Base-by-base conservation (phyloP, 1,140 invertebrate species). In the Drosophila novamexicana region DNA sequence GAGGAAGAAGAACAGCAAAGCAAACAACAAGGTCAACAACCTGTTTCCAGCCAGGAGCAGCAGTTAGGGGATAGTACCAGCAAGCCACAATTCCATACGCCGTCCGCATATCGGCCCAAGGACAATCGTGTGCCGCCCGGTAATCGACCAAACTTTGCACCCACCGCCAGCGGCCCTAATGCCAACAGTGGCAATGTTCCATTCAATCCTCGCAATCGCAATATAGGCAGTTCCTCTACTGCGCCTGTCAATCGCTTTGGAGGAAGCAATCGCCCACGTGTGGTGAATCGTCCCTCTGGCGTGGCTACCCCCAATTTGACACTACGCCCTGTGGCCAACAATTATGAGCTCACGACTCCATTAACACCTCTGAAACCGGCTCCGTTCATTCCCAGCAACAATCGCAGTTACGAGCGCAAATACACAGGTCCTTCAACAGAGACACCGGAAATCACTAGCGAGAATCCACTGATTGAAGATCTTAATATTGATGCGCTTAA, bases 401-500 rank as follows among this genome's bases (percentile, higher is more conserved):
- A 90, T 9, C 80, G 89, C 16, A 85, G 75, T 10, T 93, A 92
- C 52, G 88, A 92, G 56, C 72, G 92, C 5, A 93, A 93, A 53
- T 93, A 91, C 52, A 68, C 72, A 4, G 81, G 86, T 3, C 91
- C 82, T 0, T 85, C 91, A 22, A 91, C 91, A 1, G 88, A 90
- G 50, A 54, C 79, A 8, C 12, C 75, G 0, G 81, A 90, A 32
- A 42, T 34, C 8, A 66, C 61, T 53, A 77, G 72, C 22, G 90
- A 91, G 40, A 92, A 92, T 39, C 79, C 88, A 1, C 70, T 92
- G 39, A 84, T 93, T 34, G 91, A 92, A 59, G 93, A 93, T 50
- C 54, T 93, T 8, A 92, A 93, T 52, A 90, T 93, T 12, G 91
- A 93, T 74, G 92, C 92, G 9, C 42, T 93, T 12, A 93, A 93